These are phyloP conservation scores for Omphaloscelis lunosa DNA, from an alignment of 2,888 invertebrate species.

Conservation along the genomic window DNA sequence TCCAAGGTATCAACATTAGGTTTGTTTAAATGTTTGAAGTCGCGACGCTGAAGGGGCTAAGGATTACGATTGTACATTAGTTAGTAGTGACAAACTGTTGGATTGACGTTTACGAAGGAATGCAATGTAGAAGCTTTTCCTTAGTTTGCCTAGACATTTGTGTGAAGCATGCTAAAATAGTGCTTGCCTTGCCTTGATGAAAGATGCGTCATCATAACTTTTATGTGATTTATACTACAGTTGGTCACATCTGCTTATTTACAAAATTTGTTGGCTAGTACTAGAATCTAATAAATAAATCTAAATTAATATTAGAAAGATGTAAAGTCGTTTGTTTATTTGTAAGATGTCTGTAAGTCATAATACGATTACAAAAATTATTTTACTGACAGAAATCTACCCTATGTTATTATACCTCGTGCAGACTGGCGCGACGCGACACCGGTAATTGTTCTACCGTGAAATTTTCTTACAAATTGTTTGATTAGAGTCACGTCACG, in stretches of 20 bases:
- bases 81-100: slow-evolving; percentile 5
- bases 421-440: no score
- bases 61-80: slow-evolving; percentile 30
- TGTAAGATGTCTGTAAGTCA: background rate
- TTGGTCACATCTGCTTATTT: background rate
- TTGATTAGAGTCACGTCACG: no score
- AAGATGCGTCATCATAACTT: background rate
- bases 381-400: no score
- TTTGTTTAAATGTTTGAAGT: slow-evolving; percentile 30
- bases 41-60: slow-evolving; percentile 16
- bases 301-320: background rate
- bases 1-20: slow-evolving; percentile 36
- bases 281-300: no score
- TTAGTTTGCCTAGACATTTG: no score
- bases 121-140: background rate
- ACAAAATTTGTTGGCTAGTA: background rate
- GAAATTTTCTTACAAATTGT: no score
- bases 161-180: no score
- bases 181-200: background rate
- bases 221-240: background rate
- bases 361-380: background rate
- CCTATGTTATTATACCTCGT: no score
- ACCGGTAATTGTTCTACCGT: no score
- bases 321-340: background rate
- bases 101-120: background rate